Evolutionary conservation across 2,888 invertebrate species (phyloP).

Genomic region (Branchellion lobata): DNA sequence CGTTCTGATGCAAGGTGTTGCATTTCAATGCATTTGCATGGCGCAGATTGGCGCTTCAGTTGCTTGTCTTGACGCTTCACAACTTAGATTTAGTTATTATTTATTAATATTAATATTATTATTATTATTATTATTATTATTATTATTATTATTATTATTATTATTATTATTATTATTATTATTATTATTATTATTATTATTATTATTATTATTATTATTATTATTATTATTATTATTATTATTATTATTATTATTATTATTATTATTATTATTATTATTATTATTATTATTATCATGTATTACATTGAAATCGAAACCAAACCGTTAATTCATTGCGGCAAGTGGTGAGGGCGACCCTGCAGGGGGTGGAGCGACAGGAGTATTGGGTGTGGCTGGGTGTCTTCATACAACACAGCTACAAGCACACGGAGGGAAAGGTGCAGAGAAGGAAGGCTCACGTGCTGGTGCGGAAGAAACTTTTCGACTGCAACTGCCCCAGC

Average conservation of each 20-base stretch:
- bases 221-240: neutral
- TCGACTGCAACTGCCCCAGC: constrained; percentile 42
- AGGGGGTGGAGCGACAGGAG: neutral
- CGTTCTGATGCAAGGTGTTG: too few species aligned
- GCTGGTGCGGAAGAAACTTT: constrained; percentile 18
- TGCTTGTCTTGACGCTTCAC: too few species aligned
- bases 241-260: constrained; percentile 2
- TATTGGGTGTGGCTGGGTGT: neutral
- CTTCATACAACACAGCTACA: constrained; percentile 45
- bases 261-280: constrained; percentile 7
- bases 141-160: too few species aligned
- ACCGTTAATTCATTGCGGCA: neutral
- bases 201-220: too few species aligned
- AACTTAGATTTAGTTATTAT: too few species aligned
- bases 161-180: too few species aligned
- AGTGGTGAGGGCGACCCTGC: neutral
- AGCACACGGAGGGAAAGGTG: constrained; percentile 40
- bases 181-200: too few species aligned
- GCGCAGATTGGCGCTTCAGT: too few species aligned
- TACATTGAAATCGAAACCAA: neutral
- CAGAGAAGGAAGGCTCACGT: constrained; percentile 9
- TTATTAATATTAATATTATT: too few species aligned
- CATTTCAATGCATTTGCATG: too few species aligned
- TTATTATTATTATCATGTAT: neutral
- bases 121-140: too few species aligned